Evolutionary conservation across 2,797 vertebrate genomes (phyloP), one percentile per base, ranked within the genome.

Genomic region (Pempheris klunzingeri): DNA sequence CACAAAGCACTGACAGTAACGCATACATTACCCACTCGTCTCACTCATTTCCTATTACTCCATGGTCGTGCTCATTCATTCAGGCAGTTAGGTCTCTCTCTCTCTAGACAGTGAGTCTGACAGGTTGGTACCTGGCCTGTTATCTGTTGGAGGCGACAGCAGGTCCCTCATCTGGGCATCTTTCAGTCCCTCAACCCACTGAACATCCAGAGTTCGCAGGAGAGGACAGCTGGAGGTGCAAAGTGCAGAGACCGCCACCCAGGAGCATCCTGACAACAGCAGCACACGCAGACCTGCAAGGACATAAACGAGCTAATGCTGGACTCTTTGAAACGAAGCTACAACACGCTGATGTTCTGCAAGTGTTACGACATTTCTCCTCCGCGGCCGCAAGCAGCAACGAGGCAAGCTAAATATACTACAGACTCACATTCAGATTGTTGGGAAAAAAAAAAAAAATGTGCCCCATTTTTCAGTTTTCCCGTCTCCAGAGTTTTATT

Each of bases 141-240:
- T 98, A 77, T 99, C 97, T 11, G 97, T 98, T 39, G 97, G 97
- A 0, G 97, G 97, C 0, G 98, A 98, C 77, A 99, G 88, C 72
- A 99, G 95, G 91, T 99, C 98, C 92, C 96, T 96, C 96, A 99
- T 98, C 91, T 99, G 98, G 82, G 97, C 96, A 1, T 99, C 98
- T 91, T 97, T 99, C 55, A 99, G 94, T 60, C 98, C 98, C 90
- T 99, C 98, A 0, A 98, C 98, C 98, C 98, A 99, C 94, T 98
- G 97, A 71, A 98, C 95, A 8, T 99, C 97, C 89, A 99, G 92
- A 46, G 95, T 97, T 74, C 97, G 93, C 77, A 99, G 95, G 44
- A 98, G 93, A 1, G 98, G 98, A 88, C 98, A 99, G 58, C 96
- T 97, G 88, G 97, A 97, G 55, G 97, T 98, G 92, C 98, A 99